Percentiles rank a stretch among this genome's conserved stretches.
Evolutionary conservation across 2,113 vertebrate species (phyloP).

Genomic region (Urocynchramus pylzowi): DNA sequence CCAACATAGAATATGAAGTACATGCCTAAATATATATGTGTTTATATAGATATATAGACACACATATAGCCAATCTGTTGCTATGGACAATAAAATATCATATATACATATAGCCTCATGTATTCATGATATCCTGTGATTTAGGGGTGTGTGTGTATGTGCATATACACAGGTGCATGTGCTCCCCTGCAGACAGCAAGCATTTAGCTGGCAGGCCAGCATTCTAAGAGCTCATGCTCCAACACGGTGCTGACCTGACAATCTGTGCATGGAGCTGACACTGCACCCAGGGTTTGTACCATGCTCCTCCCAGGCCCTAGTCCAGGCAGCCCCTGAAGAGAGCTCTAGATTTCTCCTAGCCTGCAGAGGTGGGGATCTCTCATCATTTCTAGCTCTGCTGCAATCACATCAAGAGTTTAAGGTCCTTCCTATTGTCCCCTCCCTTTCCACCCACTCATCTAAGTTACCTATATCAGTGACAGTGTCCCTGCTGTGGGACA

Average conservation of each 20-base stretch:
- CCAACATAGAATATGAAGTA: background rate
- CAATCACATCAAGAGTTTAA: background rate
- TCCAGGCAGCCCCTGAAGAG: background rate
- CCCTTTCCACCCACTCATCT: conserved; percentile 75
- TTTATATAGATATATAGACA: background rate
- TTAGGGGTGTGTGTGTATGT: background rate
- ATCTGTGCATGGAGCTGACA: background rate
- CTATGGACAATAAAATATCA: background rate
- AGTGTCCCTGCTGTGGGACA: conserved; percentile 98
- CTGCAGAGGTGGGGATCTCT: background rate
- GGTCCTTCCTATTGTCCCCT: conserved; percentile 68
- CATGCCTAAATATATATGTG: background rate
- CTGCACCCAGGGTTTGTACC: background rate
- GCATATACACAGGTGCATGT: background rate
- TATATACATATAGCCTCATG: background rate
- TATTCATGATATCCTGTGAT: background rate
- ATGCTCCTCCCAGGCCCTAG: background rate
- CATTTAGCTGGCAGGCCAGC: background rate
- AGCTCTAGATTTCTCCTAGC: background rate
- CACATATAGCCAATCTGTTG: background rate
- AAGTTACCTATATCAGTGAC: conserved; percentile 96
- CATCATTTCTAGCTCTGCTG: conserved; percentile 17
- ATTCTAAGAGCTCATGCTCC: conserved; percentile 36
- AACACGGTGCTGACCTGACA: background rate
- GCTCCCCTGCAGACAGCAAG: conserved; percentile 17